A percentile compares a stretch with the other conserved stretches of the same genome.
These are phyloP conservation scores for Chelon labrosus DNA, from an alignment of 2,797 vertebrate species.

Conservation along the genomic window DNA sequence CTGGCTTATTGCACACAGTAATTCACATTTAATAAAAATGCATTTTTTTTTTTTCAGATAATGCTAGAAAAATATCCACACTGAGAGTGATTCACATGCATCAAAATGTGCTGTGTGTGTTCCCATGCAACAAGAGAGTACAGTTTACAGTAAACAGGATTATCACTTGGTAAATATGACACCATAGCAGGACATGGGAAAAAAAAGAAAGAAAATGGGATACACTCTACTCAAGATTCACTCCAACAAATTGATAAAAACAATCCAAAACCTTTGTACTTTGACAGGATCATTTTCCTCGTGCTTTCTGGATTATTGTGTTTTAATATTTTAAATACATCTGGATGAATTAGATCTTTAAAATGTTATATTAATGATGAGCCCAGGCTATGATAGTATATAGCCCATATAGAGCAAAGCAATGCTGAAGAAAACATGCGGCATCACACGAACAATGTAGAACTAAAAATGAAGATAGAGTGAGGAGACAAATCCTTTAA, in stretches of 20 bases:
- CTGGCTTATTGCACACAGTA: neutral
- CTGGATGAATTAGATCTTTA: neutral
- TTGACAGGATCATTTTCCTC: neutral
- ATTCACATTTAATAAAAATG: too few relatives aligned
- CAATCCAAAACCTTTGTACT: neutral
- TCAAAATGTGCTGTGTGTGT: slow-evolving; percentile 3
- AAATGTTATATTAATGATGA: neutral
- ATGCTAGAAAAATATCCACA: too few relatives aligned
- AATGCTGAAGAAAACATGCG: slow-evolving; percentile 16
- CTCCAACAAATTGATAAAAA: neutral
- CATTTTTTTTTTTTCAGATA: too few relatives aligned
- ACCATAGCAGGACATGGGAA: slow-evolving; percentile 1
- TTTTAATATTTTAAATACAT: neutral
- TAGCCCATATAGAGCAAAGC: neutral
- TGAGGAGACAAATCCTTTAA: slow-evolving; percentile 47
- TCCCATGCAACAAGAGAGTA: slow-evolving; percentile 14
- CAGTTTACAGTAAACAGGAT: slow-evolving; percentile 47
- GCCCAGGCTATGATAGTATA: neutral
- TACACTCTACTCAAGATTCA: neutral
- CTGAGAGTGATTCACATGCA: neutral
- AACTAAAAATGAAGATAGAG: slow-evolving; percentile 31
- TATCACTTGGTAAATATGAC: slow-evolving; percentile 1
- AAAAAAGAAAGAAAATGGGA: neutral
- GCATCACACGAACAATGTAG: slow-evolving; percentile 7
- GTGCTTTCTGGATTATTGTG: neutral